Base-by-base conservation (phyloP, 2,888 invertebrate species). In the Drosophila monieri region DNA sequence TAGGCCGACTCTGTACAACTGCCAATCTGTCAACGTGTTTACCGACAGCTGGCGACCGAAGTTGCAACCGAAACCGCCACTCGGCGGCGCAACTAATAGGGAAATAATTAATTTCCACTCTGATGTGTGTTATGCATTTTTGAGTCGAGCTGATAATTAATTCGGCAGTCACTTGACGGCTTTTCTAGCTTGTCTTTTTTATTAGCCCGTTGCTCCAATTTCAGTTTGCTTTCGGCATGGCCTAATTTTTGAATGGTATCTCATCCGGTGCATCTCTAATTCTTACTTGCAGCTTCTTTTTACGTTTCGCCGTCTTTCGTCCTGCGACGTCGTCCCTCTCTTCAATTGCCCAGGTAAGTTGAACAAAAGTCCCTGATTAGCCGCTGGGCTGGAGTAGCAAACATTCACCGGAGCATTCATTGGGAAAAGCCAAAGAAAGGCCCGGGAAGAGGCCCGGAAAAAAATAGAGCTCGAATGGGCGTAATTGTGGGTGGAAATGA, bases 331-430 rank as follows among this genome's bases (percentile, higher is more conserved):
- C 69, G 58, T 44, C 71, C 52, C 41, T 48, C 15, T 61, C 48
- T 65, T 30, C 58, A 12, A 58, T 68, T 68, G 71, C 71, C 46
- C 85, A 85, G 80, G 80, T 80, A 79, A 80, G 80, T 79, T 61
- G 25, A 41, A 81, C 80, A 79, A 72, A 72, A 65, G 71, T 66
- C 30, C 10, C 35, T 59, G 46, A 60, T 68, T 59, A 73, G 61
- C 69, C 25, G 23, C 21, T 51, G 30, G 60, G 23, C 41, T 43
- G 43, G 27, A 52, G 54, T 51, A 27, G 32, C 37, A 49, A 55
- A 37, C 55, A 55, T 23, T 55, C 65, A 32, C 46, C 49, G 67
- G 57, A 60, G 66, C 79, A 56, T 56, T 67, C 69, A 69, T 14
- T 44, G 60, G 49, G 48, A 65, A 48, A 44, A 25, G 44, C n/a